Evolutionary conservation across 2,113 vertebrate genomes (phyloP).

Genomic region (Psittacula cyanocephala): DNA sequence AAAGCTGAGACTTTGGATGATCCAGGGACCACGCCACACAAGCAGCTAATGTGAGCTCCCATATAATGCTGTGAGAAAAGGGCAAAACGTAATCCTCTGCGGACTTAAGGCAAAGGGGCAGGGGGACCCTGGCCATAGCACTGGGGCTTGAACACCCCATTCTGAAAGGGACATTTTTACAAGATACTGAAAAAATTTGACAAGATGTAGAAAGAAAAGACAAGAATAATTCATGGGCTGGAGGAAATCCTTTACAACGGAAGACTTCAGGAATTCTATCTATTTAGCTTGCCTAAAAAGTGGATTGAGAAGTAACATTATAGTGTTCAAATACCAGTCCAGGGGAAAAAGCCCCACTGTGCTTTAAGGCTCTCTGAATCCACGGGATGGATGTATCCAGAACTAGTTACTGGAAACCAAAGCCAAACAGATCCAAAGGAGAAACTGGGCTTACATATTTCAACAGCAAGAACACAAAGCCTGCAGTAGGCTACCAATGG

Average conservation of each 20-base stretch:
- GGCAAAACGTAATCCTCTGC: background rate
- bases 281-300: background rate
- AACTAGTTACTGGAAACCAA: background rate
- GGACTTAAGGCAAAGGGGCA: conserved; percentile 29
- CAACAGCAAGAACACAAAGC: background rate
- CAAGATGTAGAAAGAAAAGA: background rate
- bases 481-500: background rate
- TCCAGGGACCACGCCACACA: background rate
- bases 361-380: background rate
- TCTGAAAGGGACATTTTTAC: background rate
- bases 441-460: background rate
- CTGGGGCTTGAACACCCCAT: background rate
- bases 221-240: background rate
- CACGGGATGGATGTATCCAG: background rate
- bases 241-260: background rate
- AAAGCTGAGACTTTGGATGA: background rate
- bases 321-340: background rate
- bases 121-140: background rate
- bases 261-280: background rate
- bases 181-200: background rate
- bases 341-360: background rate
- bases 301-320: background rate
- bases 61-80: background rate
- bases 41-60: background rate
- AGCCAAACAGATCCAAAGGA: background rate